Conservation (phyloP, 2,113 vertebrate genomes). For the Numenius arquata region DNA sequence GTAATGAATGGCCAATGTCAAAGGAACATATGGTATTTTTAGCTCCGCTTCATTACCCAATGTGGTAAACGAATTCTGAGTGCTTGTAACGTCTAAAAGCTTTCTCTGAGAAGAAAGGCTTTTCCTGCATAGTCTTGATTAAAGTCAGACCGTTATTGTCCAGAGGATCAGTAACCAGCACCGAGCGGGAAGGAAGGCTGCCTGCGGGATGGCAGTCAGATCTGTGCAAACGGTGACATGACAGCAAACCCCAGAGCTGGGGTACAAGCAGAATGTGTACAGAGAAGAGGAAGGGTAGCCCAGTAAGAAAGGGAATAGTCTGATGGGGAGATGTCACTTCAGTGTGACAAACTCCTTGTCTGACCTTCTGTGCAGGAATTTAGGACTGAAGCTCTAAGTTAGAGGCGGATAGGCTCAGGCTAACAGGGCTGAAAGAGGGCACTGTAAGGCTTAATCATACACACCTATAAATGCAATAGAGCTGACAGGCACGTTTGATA, state of each 20-base stretch:
- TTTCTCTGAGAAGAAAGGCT: conserved; percentile 11
- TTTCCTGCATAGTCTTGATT: not conserved
- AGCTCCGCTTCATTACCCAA: conserved; percentile 54
- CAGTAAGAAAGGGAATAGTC: not conserved
- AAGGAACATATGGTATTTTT: conserved; percentile 47
- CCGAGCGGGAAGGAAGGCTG: not conserved
- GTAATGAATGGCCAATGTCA: conserved; percentile 60
- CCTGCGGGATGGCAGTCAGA: not conserved
- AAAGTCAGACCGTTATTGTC: conserved; percentile 19
- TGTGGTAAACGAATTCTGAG: conserved; percentile 11
- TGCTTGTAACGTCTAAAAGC: conserved; percentile 10
- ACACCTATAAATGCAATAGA: not conserved
- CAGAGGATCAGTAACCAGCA: not conserved
- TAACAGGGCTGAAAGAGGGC: not conserved
- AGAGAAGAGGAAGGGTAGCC: not conserved
- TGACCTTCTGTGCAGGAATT: not conserved
- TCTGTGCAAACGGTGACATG: not conserved
- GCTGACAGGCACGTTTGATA: not conserved
- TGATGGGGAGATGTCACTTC: not conserved
- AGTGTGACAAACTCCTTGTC: not conserved
- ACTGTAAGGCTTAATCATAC: not conserved
- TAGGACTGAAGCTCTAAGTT: not conserved
- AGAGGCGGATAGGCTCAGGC: not conserved
- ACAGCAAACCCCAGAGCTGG: not conserved
- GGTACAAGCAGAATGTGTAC: not conserved